These are phyloP conservation scores for Cherax quadricarinatus DNA, from an alignment of 1,140 invertebrate species.

Conservation along the genomic window DNA sequence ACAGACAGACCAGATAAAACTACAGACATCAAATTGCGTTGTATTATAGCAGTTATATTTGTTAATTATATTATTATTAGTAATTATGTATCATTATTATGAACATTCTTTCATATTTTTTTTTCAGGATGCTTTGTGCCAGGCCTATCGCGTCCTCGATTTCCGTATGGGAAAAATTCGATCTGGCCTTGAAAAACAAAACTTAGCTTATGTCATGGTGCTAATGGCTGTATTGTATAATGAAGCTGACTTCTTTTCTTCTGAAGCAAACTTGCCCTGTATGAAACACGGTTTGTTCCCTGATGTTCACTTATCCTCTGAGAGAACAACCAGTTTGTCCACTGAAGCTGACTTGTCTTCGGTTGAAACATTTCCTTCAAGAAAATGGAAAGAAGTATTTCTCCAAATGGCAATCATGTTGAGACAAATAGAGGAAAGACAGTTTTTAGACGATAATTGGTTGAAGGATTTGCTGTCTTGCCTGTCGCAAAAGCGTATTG, in stretches of 20 bases:
- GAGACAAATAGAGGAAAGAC: not conserved
- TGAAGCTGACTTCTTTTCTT: not conserved
- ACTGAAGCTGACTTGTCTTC: not conserved
- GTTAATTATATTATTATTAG: not conserved
- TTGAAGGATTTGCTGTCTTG: not conserved
- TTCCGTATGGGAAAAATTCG: not conserved
- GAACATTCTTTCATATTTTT: not conserved
- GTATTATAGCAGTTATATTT: not conserved
- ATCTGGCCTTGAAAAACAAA: not conserved
- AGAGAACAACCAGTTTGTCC: not conserved
- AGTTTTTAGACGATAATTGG: not conserved
- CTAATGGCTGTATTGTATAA: not conserved
- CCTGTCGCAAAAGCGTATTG: not conserved
- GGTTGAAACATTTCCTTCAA: not conserved
- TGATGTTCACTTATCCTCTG: not conserved
- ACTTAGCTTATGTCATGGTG: not conserved
- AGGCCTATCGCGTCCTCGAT: constrained; percentile 3
- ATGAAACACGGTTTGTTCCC: not conserved
- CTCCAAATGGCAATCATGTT: not conserved
- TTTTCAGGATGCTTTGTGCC: constrained; percentile 17
- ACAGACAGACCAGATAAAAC: no score
- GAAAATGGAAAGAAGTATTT: not conserved
- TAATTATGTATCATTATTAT: not conserved
- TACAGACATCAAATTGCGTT: no score
- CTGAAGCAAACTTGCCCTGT: not conserved